Evolutionary conservation across 2,113 vertebrate genomes (phyloP).

Genomic region (Girardinichthys multiradiatus): DNA sequence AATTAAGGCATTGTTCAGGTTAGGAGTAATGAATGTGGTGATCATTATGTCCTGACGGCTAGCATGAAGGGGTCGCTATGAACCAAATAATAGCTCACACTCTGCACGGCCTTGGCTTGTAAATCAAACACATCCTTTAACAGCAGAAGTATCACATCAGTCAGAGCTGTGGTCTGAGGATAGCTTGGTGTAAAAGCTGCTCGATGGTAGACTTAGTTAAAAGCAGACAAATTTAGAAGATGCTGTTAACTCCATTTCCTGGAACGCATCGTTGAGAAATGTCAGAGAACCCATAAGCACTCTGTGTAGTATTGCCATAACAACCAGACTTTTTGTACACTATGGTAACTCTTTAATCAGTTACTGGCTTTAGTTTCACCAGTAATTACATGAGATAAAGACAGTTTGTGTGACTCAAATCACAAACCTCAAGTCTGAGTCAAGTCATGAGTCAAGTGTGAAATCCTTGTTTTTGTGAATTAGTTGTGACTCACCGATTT

Average conservation of each 20-base stretch:
- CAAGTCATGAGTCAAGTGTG: not conserved
- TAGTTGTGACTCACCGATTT: not conserved
- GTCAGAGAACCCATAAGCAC: not conserved
- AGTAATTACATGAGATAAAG: not conserved
- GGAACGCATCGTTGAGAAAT: not conserved
- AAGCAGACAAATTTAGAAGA: not conserved
- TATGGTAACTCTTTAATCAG: not conserved
- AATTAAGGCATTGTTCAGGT: too few species aligned
- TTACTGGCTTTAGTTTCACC: not conserved
- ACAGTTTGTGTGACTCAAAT: not conserved
- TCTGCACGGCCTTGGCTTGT: too few species aligned
- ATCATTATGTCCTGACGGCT: too few species aligned
- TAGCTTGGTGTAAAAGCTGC: too few species aligned
- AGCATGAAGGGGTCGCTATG: too few species aligned
- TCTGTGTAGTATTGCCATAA: not conserved
- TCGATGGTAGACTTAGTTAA: not conserved
- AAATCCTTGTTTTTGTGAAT: not conserved
- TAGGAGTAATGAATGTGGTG: too few species aligned
- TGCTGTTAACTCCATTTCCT: not conserved
- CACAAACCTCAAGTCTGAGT: not conserved
- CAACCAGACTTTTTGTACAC: not conserved
- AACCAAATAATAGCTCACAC: too few species aligned
- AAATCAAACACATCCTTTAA: not conserved
- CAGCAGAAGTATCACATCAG: not conserved
- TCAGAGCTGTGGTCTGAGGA: not conserved